phyloP scores from a whole-genome alignment of 2,797 vertebrate species.

The Catamblyrhynchus diadema region DNA sequence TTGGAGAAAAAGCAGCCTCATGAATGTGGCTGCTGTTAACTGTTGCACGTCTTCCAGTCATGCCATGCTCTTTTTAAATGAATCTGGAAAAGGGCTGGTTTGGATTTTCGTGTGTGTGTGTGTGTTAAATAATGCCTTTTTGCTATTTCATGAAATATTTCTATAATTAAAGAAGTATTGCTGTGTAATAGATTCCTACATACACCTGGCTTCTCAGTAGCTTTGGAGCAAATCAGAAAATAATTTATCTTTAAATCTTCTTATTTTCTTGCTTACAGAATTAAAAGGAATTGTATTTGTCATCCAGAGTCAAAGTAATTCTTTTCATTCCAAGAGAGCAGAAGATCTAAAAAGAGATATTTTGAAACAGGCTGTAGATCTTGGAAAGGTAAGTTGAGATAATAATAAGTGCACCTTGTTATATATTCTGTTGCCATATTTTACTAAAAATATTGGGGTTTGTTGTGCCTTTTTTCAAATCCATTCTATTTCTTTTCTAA shows the following conservation, averaged over 20 bases:
- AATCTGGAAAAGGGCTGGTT: neutral
- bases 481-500: neutral
- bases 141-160: neutral
- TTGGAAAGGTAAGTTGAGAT: constrained; percentile 82
- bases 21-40: neutral
- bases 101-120: neutral
- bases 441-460: neutral
- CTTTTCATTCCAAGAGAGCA: constrained; percentile 88
- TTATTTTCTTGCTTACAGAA: constrained; percentile 81
- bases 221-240: neutral
- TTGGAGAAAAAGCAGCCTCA: neutral
- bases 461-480: neutral
- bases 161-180: neutral
- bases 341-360: constrained; percentile 81
- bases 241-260: neutral
- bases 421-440: neutral
- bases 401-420: neutral
- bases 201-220: neutral
- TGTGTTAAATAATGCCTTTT: neutral
- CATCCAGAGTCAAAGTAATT: constrained; percentile 95
- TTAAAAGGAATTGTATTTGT: constrained; percentile 89
- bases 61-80: neutral
- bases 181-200: neutral
- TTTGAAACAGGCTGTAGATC: constrained; percentile 79
- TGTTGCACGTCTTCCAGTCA: neutral